These are phyloP conservation scores for Lontra canadensis DNA, from an alignment of 2,113 vertebrate species.

Conservation along the genomic window DNA sequence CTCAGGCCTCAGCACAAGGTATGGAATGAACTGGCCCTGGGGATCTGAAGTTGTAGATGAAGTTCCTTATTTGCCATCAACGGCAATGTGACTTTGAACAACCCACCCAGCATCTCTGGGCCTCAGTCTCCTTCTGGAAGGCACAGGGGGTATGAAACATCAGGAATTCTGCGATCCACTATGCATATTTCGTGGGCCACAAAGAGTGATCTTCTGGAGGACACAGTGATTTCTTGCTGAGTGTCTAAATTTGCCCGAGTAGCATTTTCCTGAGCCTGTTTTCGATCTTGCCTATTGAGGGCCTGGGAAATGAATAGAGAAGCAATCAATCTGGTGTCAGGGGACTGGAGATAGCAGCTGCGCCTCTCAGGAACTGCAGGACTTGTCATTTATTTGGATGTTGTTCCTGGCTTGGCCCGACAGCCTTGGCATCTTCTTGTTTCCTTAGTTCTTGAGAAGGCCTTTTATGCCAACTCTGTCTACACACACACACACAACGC, in stretches of 20 bases:
- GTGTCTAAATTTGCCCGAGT: neutral
- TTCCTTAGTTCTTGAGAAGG: neutral
- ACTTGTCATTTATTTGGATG: constrained; percentile 1
- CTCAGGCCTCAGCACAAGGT: neutral
- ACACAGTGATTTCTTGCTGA: neutral
- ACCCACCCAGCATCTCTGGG: neutral
- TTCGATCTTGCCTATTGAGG: neutral
- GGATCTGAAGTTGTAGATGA: neutral
- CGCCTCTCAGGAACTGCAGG: neutral
- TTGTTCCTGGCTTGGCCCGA: neutral
- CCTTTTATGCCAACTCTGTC: neutral
- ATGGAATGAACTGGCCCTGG: neutral
- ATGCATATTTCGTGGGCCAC: neutral
- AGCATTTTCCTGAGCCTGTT: neutral
- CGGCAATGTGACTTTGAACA: neutral
- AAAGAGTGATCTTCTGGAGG: neutral
- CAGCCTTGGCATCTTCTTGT: neutral
- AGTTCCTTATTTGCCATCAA: neutral
- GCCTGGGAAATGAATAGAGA: constrained; percentile 35
- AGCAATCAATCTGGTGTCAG: neutral
- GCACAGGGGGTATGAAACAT: neutral
- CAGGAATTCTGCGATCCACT: neutral
- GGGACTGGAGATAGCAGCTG: neutral
- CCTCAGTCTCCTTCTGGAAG: neutral
- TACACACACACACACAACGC: neutral